Evolutionary conservation across 2,113 vertebrate species (phyloP), one percentile per base, ranked within the genome.

Genomic region (Lethenteron reissneri): DNA sequence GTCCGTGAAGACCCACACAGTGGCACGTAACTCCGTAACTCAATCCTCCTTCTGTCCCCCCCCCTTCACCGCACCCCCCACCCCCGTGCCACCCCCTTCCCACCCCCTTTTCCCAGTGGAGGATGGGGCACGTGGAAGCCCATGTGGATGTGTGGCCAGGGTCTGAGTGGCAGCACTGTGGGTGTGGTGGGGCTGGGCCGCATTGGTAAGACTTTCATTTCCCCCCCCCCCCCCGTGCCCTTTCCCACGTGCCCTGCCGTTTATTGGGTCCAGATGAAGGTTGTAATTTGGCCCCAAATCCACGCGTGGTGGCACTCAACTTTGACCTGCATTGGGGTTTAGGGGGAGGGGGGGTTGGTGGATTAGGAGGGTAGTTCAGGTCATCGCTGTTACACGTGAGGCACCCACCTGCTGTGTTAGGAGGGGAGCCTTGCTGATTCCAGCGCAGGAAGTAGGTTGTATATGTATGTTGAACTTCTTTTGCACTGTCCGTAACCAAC

Each of bases 101-200:
- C 41, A 41, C 41, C 41, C n/a, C 41, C 41, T 41, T 41, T 41
- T 41, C 3, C 5, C 75, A 99, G 94, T 0, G 92, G 90, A 1
- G 88, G 90, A 74, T 99, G 94, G 94, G 89, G 85, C 1, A 85
- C 91, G 0, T 99, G 94, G 94, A 87, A 89, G 70, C 92, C 90
- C 3, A 75, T 89, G 19, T 97, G 92, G 94, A 79, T 99, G 80
- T 96, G 94, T 73, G 91, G 94, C 14, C 78, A 92, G 0, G 89
- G 94, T 72, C 81, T 97, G 64, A 85, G 85, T 0, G 78, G 83
- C 75, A 96, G 90, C 78, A 95, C 89, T 0, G 90, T 99, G 9
- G 94, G 94, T 74, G 88, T 99, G 64, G 71, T 99, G 1, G 92
- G 94, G 13, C 83, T 99, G n/a, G 91, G 91, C 59, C 87, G 90